Evolutionary conservation across 2,888 invertebrate species (phyloP).

Genomic region (Biston betularia): DNA sequence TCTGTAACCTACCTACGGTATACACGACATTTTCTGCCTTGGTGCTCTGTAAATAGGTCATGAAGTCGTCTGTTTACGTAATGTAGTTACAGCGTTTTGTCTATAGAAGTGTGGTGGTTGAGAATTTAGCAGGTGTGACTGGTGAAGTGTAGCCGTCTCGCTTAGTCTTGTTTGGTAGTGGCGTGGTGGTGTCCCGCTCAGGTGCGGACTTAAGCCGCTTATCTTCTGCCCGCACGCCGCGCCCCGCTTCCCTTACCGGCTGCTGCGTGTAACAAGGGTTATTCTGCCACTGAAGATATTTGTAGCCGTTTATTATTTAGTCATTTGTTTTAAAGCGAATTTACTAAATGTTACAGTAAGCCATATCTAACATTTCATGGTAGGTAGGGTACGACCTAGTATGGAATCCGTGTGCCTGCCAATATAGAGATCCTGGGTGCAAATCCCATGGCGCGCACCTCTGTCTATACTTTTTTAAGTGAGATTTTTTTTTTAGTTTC

Average conservation of each 20-base stretch:
- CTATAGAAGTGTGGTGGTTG: constrained; percentile 63
- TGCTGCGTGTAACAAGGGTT: constrained; percentile 73
- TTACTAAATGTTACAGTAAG: too few relatives aligned
- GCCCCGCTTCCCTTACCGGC: constrained; percentile 63
- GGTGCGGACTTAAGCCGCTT: constrained; percentile 84
- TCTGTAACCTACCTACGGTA: constrained; percentile 52
- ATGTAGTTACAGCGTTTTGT: constrained; percentile 58
- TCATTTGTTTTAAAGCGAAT: neutral
- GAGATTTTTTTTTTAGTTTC: too few relatives aligned
- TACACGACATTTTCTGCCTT: constrained; percentile 48
- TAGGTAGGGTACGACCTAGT: too few relatives aligned
- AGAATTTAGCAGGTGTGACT: constrained; percentile 80
- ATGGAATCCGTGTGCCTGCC: too few relatives aligned
- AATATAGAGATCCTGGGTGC: too few relatives aligned
- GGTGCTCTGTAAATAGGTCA: constrained; percentile 4
- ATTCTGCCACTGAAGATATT: constrained; percentile 60
- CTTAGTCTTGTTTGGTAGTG: constrained; percentile 42
- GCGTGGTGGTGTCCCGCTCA: constrained; percentile 62
- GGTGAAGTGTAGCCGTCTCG: constrained; percentile 67
- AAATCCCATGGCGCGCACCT: too few relatives aligned
- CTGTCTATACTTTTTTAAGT: too few relatives aligned
- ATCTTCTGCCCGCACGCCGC: constrained; percentile 83
- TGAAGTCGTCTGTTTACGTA: constrained; percentile 40
- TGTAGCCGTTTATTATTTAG: neutral
- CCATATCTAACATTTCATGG: too few relatives aligned